These are phyloP conservation scores for Bubo scandiacus DNA, from an alignment of 2,113 vertebrate genomes.

Conservation along the genomic window DNA sequence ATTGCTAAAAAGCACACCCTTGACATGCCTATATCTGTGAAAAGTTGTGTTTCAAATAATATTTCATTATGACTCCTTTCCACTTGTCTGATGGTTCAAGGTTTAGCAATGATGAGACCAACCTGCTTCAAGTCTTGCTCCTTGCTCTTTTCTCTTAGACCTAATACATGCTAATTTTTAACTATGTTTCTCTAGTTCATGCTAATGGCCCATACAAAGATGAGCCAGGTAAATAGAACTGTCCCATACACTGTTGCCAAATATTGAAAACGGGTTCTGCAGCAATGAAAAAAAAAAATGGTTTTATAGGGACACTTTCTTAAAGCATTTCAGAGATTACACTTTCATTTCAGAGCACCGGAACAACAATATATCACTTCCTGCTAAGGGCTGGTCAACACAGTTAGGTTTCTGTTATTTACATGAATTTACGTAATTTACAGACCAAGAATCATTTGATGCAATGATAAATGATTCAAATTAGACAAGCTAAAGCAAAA, in stretches of 20 bases:
- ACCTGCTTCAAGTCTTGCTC: not conserved
- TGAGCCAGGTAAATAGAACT: not conserved
- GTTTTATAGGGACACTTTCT: not conserved
- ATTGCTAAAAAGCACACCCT: not conserved
- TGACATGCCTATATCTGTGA: not conserved
- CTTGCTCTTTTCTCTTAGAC: not conserved
- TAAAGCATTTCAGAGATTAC: not conserved
- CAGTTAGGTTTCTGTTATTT: not conserved
- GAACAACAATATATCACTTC: not conserved
- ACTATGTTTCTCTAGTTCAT: not conserved
- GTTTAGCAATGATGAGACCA: not conserved
- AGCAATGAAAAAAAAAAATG: not conserved
- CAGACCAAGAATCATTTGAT: not conserved
- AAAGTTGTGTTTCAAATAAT: not conserved
- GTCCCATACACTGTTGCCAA: accelerated
- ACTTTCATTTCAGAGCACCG: not conserved
- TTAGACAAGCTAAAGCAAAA: not conserved
- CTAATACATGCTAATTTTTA: not conserved
- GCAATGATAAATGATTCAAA: not conserved
- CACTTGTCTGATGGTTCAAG: not conserved
- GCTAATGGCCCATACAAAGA: not conserved
- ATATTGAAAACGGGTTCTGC: not conserved
- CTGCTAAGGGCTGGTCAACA: not conserved
- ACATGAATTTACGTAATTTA: not conserved
- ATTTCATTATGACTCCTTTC: not conserved